Conservation (phyloP, 2,113 vertebrate species). For the Tamias sibiricus region DNA sequence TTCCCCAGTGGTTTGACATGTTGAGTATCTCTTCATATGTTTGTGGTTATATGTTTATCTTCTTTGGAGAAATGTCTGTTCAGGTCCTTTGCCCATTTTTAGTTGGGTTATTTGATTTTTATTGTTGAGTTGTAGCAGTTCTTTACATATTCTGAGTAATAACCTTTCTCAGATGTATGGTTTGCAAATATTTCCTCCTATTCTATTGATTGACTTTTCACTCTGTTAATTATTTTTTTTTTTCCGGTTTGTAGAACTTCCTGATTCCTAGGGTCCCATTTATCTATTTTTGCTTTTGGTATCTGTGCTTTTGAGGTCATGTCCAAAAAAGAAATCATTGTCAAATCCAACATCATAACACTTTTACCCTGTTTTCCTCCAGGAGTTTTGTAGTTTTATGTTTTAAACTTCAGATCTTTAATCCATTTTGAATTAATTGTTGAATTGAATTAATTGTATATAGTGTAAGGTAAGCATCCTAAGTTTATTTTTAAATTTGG, state of each 20-base stretch:
- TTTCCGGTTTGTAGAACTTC: background rate
- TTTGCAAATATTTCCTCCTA: background rate
- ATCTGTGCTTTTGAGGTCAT: background rate
- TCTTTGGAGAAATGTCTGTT: background rate
- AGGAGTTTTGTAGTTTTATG: background rate
- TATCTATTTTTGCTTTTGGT: background rate
- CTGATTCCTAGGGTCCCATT: background rate
- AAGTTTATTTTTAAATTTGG: background rate
- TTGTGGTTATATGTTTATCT: background rate
- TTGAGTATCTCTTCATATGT: background rate
- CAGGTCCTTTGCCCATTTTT: background rate
- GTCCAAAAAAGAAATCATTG: background rate
- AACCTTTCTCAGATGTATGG: background rate
- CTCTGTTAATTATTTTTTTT: background rate
- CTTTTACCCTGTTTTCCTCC: background rate
- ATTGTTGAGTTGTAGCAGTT: background rate
- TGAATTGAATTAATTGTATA: too few relatives aligned
- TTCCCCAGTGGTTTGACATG: background rate
- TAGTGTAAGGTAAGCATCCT: background rate
- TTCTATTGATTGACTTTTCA: background rate
- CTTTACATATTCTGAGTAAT: background rate
- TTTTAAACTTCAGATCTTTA: background rate
- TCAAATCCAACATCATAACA: background rate
- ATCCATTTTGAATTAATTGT: background rate
- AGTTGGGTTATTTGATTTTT: background rate